Evolutionary conservation across 2,113 vertebrate species (phyloP).

Genomic region (Edolisoma coerulescens): DNA sequence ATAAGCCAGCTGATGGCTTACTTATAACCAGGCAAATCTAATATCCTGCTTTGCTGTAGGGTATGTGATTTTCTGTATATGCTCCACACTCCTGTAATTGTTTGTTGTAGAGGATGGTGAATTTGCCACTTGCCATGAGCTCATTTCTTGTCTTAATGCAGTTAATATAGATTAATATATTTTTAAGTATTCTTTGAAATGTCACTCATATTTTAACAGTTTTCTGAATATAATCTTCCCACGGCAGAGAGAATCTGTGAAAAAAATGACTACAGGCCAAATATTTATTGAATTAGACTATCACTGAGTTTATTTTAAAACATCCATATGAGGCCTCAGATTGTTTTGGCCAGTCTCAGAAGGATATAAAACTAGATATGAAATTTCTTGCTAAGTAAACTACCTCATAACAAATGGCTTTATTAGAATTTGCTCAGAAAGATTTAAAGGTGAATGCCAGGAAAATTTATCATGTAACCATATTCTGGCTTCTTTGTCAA

Average conservation of each 20-base stretch:
- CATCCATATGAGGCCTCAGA: background rate
- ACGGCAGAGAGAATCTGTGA: background rate
- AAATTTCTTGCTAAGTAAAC: constrained; percentile 20
- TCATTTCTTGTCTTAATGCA: constrained; percentile 30
- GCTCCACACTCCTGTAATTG: background rate
- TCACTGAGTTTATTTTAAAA: constrained; percentile 27
- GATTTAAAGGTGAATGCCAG: background rate
- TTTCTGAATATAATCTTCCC: background rate
- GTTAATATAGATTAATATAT: constrained; percentile 39
- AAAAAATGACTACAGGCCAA: background rate
- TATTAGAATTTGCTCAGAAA: constrained; percentile 3
- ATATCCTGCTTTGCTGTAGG: constrained; percentile 53
- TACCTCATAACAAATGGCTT: background rate
- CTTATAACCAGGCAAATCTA: constrained; percentile 50
- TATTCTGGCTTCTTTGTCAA: background rate
- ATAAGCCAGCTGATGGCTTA: constrained; percentile 27
- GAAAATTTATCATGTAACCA: background rate
- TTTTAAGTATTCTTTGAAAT: constrained; percentile 37
- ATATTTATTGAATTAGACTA: constrained; percentile 28
- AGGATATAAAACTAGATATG: background rate
- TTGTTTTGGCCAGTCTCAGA: background rate
- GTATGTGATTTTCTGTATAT: constrained; percentile 37
- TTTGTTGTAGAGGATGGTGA: constrained; percentile 23
- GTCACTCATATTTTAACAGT: background rate
- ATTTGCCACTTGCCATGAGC: constrained; percentile 19